Base-by-base conservation (phyloP, 2,113 vertebrate genomes). In the Peucedramus taeniatus region DNA sequence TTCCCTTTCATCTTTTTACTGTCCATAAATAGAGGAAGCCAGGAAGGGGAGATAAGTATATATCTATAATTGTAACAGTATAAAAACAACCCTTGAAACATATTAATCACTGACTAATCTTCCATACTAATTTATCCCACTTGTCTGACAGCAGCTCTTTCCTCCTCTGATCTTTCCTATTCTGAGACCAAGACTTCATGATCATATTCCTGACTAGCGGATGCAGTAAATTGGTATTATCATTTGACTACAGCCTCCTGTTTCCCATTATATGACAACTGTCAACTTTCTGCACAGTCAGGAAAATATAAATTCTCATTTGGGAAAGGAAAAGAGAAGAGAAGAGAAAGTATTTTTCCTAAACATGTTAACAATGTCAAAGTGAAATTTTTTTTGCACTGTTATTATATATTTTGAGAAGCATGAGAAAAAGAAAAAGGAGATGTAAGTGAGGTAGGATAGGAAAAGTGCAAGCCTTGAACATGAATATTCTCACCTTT, bases 71-170 rank as follows among this genome's bases (percentile, higher is more conserved):
- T 96, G 75, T 94, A 91, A 59, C 90, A 54, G 90, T 39, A 80
- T 83, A 94, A 87, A 97, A 95, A 88, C 90, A 94, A 90, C 93
- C 81, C 87, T 95, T 88, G 88, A 95, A 97, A 94, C 77, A 77
- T 93, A 96, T 96, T 97, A 97, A 97, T 95, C 95, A 96, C 92
- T 92, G 94, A 86, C 87, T 95, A 91, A 97, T 96, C 91, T 96
- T 92, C 60, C 90, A 94, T 92, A 91, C 92, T 94, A 91, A 96
- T 96, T 96, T 96, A 91, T 91, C 27, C 54, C 87, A 93, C 87
- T 97, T 96, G 84, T 96, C 92, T 94, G 82, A 80, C 83, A 93
- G 71, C 42, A 94, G 79, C 85, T 77, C 54, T 95, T 95, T 81
- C 75, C 84, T 94, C 82, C 93, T 95, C 75, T 83, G 84, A 76